phyloP scores from a whole-genome alignment of 2,113 vertebrate genomes.

The Sylvia atricapilla region DNA sequence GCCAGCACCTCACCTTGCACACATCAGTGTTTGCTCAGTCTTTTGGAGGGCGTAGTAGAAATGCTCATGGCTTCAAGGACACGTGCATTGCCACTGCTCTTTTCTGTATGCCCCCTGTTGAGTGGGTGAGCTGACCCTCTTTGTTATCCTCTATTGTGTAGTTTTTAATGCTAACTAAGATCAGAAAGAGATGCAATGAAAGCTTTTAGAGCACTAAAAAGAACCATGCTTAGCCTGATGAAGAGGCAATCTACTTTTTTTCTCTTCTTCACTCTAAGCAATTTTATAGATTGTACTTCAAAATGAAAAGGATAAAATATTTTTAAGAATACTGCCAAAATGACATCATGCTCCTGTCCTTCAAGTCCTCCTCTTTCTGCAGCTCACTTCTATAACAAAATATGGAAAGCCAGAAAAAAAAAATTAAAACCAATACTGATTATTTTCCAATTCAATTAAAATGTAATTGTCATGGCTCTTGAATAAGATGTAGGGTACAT shows the following conservation, averaged over 20 bases:
- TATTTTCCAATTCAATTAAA: not conserved
- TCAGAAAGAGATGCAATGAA: not conserved
- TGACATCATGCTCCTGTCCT: not conserved
- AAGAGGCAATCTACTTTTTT: not conserved
- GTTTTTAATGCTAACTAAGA: not conserved
- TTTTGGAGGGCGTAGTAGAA: not conserved
- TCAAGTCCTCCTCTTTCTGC: not conserved
- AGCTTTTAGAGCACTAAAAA: not conserved
- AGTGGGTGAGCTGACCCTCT: not conserved
- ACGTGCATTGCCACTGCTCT: not conserved
- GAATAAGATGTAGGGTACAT: not conserved
- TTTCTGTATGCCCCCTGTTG: fast-evolving
- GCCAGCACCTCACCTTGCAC: not conserved
- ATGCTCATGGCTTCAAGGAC: not conserved
- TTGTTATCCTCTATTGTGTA: not conserved
- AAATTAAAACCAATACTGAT: not conserved
- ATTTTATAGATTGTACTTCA: not conserved
- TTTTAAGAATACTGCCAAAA: not conserved
- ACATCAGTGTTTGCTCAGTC: not conserved
- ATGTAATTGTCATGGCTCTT: not conserved
- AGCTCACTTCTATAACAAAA: not conserved
- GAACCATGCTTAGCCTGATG: not conserved
- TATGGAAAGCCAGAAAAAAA: not conserved
- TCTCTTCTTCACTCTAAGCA: not conserved
- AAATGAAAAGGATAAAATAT: not conserved